Conservation (phyloP, 2,113 vertebrate species). For the Antennarius striatus region DNA sequence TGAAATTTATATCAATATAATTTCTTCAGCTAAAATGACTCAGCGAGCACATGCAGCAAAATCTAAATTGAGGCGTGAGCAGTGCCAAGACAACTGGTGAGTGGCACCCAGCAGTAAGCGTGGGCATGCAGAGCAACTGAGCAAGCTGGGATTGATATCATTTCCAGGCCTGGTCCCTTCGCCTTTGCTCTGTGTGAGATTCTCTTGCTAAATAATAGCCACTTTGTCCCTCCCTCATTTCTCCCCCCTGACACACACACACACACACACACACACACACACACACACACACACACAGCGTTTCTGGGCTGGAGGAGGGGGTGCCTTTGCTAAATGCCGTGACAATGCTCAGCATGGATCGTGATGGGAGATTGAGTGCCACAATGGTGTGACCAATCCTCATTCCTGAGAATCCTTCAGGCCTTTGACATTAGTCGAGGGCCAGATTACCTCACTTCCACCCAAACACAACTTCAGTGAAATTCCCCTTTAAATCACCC, state of each 20-base stretch:
- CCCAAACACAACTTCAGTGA: constrained; percentile 6
- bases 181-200: constrained; percentile 52
- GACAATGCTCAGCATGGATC: constrained; percentile 70
- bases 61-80: constrained; percentile 2
- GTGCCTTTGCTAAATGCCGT: constrained; percentile 68
- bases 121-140: constrained; percentile 11
- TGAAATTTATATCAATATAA: constrained; percentile 8
- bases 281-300: constrained; percentile 25
- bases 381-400: constrained; percentile 74
- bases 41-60: neutral
- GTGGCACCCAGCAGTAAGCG: constrained; percentile 7
- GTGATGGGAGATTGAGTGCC: constrained; percentile 63
- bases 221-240: constrained; percentile 51
- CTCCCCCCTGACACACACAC: constrained; percentile 23
- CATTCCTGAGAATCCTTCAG: constrained; percentile 57
- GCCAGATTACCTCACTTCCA: constrained; percentile 61
- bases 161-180: constrained; percentile 33
- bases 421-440: constrained; percentile 60
- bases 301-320: constrained; percentile 34
- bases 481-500: constrained; percentile 38
- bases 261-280: constrained; percentile 17
- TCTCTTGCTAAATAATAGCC: constrained; percentile 67
- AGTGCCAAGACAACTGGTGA: constrained; percentile 7
- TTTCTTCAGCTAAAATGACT: neutral
- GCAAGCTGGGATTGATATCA: constrained; percentile 56